phyloP scores from a whole-genome alignment of 2,113 vertebrate genomes.

The Pterocles orientalis region DNA sequence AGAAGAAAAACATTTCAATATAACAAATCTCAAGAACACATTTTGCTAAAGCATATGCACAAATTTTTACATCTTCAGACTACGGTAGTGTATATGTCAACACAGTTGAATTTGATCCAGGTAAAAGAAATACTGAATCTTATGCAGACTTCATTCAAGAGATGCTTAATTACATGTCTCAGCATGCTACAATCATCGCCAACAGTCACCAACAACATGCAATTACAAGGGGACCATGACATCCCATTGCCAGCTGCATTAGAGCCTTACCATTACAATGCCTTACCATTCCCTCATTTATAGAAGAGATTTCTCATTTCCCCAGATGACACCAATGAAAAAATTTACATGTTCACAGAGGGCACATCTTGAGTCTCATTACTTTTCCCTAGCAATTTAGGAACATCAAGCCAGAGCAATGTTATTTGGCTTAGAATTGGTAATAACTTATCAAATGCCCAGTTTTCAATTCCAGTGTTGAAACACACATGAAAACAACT shows the following conservation, averaged over 20 bases:
- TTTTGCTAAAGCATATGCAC: neutral
- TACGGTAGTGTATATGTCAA: neutral
- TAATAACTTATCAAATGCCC: neutral
- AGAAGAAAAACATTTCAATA: neutral
- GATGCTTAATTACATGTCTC: neutral
- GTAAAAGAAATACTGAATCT: neutral
- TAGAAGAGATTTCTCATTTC: neutral
- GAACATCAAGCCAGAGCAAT: neutral
- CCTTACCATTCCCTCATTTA: neutral
- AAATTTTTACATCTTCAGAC: neutral
- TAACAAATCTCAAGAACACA: neutral
- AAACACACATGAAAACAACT: neutral
- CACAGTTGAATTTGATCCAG: neutral
- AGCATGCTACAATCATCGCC: neutral
- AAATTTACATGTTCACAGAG: neutral
- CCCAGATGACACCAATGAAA: neutral
- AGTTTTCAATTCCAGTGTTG: neutral
- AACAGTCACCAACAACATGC: neutral
- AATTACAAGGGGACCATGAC: neutral
- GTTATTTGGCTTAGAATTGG: neutral
- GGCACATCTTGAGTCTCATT: rapidly evolving
- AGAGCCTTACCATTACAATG: neutral
- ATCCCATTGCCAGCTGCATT: neutral
- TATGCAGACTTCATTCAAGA: neutral
- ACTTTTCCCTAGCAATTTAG: neutral